These are phyloP conservation scores for Alexandromys fortis DNA, from an alignment of 2,113 vertebrate species.

Conservation along the genomic window DNA sequence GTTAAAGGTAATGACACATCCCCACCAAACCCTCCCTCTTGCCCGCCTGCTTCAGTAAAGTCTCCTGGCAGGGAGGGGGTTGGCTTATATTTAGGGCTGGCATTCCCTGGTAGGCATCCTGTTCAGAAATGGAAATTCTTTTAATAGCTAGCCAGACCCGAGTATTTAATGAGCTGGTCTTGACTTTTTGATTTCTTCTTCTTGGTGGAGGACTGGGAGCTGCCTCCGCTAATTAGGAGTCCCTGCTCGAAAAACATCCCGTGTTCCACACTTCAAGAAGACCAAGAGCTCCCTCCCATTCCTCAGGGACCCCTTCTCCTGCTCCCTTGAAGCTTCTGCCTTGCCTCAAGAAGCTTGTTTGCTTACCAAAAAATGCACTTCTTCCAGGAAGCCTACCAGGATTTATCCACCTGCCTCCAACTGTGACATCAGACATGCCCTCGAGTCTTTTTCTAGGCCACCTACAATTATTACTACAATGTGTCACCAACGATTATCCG, in stretches of 20 bases:
- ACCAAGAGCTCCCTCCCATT: neutral
- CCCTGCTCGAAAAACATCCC: neutral
- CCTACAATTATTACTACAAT: neutral
- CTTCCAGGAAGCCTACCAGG: slow-evolving; percentile 66
- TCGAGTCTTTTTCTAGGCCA: neutral
- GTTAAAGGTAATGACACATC: slow-evolving; percentile 79
- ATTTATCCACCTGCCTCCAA: neutral
- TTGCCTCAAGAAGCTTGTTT: neutral
- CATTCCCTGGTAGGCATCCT: slow-evolving; percentile 79
- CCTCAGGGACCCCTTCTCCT: neutral
- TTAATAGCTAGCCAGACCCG: slow-evolving; percentile 75
- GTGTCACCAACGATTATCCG: neutral
- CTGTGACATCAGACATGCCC: neutral
- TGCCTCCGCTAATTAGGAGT: slow-evolving; percentile 26
- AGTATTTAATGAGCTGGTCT: slow-evolving; percentile 74
- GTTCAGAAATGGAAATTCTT: slow-evolving; percentile 81
- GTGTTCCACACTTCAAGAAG: neutral
- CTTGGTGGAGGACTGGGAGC: neutral
- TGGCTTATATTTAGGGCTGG: slow-evolving; percentile 80
- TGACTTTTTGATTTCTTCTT: slow-evolving; percentile 76
- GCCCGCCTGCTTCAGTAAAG: slow-evolving; percentile 57
- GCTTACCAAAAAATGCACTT: neutral
- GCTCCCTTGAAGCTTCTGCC: neutral
- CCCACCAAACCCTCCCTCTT: slow-evolving; percentile 41
- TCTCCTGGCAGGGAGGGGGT: slow-evolving; percentile 74